These are phyloP conservation scores for Hylaeus volcanicus DNA, from an alignment of 1,140 invertebrate genomes.

Conservation along the genomic window DNA sequence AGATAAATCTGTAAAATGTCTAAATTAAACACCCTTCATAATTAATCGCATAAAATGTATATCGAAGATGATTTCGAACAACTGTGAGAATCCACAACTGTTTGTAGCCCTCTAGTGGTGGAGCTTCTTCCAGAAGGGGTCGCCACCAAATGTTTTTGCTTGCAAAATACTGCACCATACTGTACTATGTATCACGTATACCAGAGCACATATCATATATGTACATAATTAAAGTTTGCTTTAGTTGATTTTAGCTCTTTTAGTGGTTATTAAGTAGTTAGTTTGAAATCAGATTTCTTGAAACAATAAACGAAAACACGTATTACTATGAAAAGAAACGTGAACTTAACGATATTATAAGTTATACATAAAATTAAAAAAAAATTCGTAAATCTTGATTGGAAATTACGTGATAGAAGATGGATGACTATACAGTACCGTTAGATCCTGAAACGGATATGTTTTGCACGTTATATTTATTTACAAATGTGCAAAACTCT, in stretches of 20 bases:
- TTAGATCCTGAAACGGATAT: constrained; percentile 80
- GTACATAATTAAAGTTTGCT: neutral
- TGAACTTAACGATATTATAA: neutral
- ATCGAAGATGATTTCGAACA: too few species aligned
- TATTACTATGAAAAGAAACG: neutral
- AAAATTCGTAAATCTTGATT: neutral
- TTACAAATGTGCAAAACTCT: constrained; percentile 83
- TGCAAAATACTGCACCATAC: neutral
- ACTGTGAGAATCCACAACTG: too few species aligned
- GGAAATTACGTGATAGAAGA: constrained; percentile 5
- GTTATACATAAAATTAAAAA: neutral
- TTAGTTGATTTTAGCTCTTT: neutral
- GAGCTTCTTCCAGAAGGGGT: too few species aligned
- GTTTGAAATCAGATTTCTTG: neutral
- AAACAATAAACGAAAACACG: neutral
- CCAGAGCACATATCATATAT: too few species aligned
- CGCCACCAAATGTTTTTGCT: too few species aligned
- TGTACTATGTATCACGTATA: neutral
- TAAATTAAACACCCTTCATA: too few species aligned
- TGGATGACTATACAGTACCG: constrained; percentile 55
- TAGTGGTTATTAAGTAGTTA: neutral
- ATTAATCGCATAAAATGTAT: too few species aligned
- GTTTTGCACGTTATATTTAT: constrained; percentile 81
- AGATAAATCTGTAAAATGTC: too few species aligned
- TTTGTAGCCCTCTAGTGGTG: too few species aligned